Evolutionary conservation across 2,888 invertebrate species (phyloP), one percentile per base, ranked within the genome.

Genomic region (Dinocampus coccinellae): DNA sequence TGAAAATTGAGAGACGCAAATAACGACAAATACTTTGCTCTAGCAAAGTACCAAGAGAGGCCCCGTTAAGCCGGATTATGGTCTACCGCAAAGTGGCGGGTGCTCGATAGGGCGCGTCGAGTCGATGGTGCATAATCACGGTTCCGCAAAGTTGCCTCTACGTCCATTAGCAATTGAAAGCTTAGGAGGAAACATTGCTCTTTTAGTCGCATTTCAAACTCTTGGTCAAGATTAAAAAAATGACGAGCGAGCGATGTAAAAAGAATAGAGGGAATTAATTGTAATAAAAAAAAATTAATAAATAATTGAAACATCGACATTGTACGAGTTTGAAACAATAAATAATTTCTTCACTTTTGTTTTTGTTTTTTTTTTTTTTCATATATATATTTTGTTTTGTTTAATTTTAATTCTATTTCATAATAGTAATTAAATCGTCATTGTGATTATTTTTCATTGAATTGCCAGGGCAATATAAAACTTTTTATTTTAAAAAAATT

Each of bases 81-180:
- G 67, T 71, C 57, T 67, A 67, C 71, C 71, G 60, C 71, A 71
- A 71, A 71, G 71, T 71, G 67, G 66, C 62, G 61, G 66, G 67
- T 60, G 66, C 61, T 62, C 71, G 65, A 62, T 71, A 61, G 53
- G 61, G 42, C 65, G 36, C 60, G 67, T 57, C 71, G 66, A 71
- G 62, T 61, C 57, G 62, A 71, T 62, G 67, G 62, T 67, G 66
- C 66, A 71, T 71, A 71, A 67, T 71, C 71, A 71, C 65, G 52
- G 67, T 67, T 62, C 57, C 67, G 62, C 55, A 67, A 67, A 67
- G 57, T 62, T 67, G 66, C 39, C 58, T 61, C 60, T 69, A 29
- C 62, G 52, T 69, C 63, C 69, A 66, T 57, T 63, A 57, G 62
- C 55, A 69, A 66, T 66, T 66, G 66, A 36, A 64, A 64, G 64